phyloP scores from a whole-genome alignment of 2,113 vertebrate genomes.

The Baryphthengus martii region DNA sequence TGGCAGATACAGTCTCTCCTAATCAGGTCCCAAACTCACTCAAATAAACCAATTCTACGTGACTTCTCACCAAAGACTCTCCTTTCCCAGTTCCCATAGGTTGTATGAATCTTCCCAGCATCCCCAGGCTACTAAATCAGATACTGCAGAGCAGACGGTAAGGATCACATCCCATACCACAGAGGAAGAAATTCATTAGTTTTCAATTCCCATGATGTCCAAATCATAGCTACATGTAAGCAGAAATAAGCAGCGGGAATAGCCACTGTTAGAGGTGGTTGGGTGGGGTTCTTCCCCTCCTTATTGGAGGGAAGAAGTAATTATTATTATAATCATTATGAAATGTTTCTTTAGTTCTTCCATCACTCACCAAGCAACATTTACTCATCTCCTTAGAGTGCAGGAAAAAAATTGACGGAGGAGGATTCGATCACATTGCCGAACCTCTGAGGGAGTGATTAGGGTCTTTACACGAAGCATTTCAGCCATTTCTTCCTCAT shows the following conservation, averaged over 20 bases:
- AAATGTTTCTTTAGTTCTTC: not conserved
- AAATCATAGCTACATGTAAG: not conserved
- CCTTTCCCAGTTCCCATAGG: not conserved
- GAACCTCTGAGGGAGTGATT: not conserved
- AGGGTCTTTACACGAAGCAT: not conserved
- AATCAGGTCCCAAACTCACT: not conserved
- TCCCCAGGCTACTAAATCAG: not conserved
- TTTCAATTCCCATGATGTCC: not conserved
- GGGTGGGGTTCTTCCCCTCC: rapidly evolving
- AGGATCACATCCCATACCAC: not conserved
- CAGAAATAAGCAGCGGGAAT: not conserved
- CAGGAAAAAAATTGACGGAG: not conserved
- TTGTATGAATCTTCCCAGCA: not conserved
- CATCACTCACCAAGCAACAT: not conserved
- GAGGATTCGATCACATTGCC: not conserved
- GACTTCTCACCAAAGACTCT: not conserved
- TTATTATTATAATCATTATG: not conserved
- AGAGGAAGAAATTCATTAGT: not conserved
- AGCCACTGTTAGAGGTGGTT: not conserved
- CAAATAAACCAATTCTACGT: not conserved
- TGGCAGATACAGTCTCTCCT: rapidly evolving
- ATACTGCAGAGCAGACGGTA: not conserved
- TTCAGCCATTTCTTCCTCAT: not conserved
- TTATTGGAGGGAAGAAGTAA: not conserved
- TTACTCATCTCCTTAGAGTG: not conserved